phyloP scores from a whole-genome alignment of 2,113 vertebrate species.

The Albula goreensis region DNA sequence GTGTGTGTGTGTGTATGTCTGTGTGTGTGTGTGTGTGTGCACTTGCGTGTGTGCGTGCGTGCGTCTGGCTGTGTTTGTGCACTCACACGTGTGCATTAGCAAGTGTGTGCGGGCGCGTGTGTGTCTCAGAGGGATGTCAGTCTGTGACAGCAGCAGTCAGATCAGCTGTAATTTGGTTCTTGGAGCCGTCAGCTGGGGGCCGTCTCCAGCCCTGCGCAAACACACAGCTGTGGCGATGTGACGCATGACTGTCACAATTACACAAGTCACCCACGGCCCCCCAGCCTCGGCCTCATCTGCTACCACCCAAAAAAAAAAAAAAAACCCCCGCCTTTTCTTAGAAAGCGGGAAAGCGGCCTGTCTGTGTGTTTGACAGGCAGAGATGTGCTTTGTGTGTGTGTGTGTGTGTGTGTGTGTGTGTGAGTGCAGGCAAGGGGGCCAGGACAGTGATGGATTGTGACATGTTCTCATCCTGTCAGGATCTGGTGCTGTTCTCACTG shows the following conservation, averaged over 20 bases:
- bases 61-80: conserved; percentile 17
- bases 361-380: conserved; percentile 21
- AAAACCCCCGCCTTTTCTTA: not conserved
- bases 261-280: not conserved
- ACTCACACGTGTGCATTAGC: not conserved
- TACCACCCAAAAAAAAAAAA: not conserved
- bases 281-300: not conserved
- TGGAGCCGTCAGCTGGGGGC: not conserved
- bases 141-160: not conserved
- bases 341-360: not conserved
- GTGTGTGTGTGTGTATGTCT: conserved; percentile 23
- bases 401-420: not conserved
- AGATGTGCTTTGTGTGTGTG: not conserved
- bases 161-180: not conserved
- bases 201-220: not conserved
- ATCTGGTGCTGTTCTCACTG: not conserved
- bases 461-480: not conserved
- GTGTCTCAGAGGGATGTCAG: conserved; percentile 35
- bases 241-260: not conserved
- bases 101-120: conserved; percentile 39
- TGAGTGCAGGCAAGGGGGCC: not conserved
- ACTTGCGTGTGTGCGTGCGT: conserved; percentile 7
- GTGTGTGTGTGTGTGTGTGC: conserved; percentile 8
- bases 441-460: not conserved
- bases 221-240: conserved; percentile 4